These are phyloP conservation scores for Heliocidaris tuberculata DNA, from an alignment of 35 echinoderm and acorn worm species.

Conservation along the genomic window DNA sequence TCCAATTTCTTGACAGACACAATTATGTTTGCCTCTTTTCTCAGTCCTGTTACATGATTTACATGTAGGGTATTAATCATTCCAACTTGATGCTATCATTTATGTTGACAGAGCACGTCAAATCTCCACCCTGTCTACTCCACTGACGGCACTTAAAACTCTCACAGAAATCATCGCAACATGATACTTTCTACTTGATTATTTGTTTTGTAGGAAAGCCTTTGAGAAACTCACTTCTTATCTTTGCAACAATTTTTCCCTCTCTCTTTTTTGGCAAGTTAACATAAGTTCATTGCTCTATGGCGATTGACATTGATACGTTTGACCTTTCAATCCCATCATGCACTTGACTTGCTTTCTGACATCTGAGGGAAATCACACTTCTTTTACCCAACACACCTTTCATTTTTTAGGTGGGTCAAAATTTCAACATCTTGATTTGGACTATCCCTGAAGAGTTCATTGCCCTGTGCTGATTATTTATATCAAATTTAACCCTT, in stretches of 20 bases:
- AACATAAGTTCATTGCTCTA: conserved; percentile 30
- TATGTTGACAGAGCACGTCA: not conserved
- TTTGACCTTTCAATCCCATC: conserved; percentile 24
- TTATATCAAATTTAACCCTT: not conserved
- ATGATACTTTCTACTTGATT: not conserved
- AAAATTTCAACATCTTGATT: not conserved
- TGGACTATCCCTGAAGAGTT: not conserved
- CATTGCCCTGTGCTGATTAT: not conserved
- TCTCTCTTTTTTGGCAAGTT: not conserved
- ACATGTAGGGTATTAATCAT: not conserved
- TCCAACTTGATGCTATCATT: not conserved
- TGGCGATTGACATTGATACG: not conserved
- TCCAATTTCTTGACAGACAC: not conserved
- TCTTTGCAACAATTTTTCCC: not conserved
- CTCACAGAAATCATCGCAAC: not conserved
- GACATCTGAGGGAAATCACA: conserved; percentile 27
- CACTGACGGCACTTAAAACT: not conserved
- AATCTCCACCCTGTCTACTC: not conserved
- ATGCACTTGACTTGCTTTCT: conserved; percentile 34
- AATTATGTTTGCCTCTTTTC: not conserved
- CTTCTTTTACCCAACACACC: conserved; percentile 15
- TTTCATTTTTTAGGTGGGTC: conserved; percentile 13
- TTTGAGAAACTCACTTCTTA: not conserved
- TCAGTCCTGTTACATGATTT: not conserved
- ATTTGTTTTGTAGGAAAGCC: not conserved